phyloP scores from a whole-genome alignment of 2,113 vertebrate species.

The Takifugu bimaculatus region DNA sequence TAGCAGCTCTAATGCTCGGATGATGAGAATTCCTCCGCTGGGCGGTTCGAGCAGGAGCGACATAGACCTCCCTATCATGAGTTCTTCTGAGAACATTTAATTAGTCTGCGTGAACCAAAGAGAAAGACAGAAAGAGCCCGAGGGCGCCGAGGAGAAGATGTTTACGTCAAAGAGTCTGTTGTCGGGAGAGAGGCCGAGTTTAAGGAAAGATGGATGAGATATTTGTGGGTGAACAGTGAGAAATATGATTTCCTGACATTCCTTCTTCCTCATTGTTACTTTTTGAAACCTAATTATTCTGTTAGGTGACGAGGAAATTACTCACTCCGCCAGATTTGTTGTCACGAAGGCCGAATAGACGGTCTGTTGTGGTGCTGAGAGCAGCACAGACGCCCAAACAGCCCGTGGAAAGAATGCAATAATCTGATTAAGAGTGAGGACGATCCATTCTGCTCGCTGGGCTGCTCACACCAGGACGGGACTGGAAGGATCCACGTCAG shows the following conservation, averaged over 20 bases:
- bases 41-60: conserved; percentile 9
- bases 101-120: conserved; percentile 66
- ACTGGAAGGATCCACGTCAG: background rate
- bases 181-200: conserved; percentile 55
- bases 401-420: background rate
- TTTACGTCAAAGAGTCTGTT: conserved; percentile 70
- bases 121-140: conserved; percentile 55
- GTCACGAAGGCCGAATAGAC: background rate
- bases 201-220: conserved; percentile 67
- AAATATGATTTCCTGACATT: conserved; percentile 44
- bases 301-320: background rate
- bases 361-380: background rate
- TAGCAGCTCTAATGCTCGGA: background rate
- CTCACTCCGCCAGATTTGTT: background rate
- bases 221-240: conserved; percentile 33
- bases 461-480: background rate
- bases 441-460: conserved; percentile 9
- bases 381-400: background rate
- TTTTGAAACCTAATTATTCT: background rate
- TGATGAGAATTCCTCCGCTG: background rate
- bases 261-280: background rate
- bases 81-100: conserved; percentile 71
- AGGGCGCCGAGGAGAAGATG: conserved; percentile 58
- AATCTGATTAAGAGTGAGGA: conserved; percentile 1
- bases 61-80: conserved; percentile 63